Percentiles rank a stretch among this genome's conserved stretches.
These are phyloP conservation scores for Cephonodes hylas DNA, from an alignment of 2,888 invertebrate genomes.

Conservation along the genomic window DNA sequence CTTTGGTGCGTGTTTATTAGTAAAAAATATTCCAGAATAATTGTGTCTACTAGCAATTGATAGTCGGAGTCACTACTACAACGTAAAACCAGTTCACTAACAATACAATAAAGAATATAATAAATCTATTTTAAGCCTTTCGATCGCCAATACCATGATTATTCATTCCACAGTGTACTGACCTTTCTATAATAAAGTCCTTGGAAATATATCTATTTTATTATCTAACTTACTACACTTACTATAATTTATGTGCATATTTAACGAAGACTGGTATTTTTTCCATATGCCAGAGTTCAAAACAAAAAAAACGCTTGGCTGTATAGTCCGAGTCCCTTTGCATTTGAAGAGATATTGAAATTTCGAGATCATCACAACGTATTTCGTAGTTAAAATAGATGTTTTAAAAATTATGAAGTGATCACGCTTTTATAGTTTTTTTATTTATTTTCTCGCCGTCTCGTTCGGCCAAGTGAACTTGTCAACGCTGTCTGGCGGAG, in stretches of 20 bases:
- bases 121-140: neutral
- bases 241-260: slow-evolving; percentile 3
- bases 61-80: too few relatives aligned
- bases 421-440: slow-evolving; percentile 30
- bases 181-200: neutral
- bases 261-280: neutral
- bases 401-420: slow-evolving; percentile 13
- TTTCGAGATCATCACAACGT: neutral
- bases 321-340: neutral
- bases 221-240: neutral
- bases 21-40: too few relatives aligned
- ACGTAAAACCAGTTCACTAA: neutral
- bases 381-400: neutral
- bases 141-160: neutral
- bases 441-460: slow-evolving; percentile 31
- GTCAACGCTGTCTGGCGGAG: slow-evolving; percentile 60
- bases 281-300: neutral
- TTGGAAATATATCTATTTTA: neutral
- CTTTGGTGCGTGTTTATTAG: too few relatives aligned
- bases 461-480: slow-evolving; percentile 57
- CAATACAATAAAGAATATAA: neutral
- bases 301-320: too few relatives aligned
- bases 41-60: too few relatives aligned
- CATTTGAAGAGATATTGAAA: too few relatives aligned
- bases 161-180: neutral